A percentile compares a stretch with the other conserved stretches of the same genome.
phyloP scores from a whole-genome alignment of 2,113 vertebrate species.

The Halcyon senegalensis region DNA sequence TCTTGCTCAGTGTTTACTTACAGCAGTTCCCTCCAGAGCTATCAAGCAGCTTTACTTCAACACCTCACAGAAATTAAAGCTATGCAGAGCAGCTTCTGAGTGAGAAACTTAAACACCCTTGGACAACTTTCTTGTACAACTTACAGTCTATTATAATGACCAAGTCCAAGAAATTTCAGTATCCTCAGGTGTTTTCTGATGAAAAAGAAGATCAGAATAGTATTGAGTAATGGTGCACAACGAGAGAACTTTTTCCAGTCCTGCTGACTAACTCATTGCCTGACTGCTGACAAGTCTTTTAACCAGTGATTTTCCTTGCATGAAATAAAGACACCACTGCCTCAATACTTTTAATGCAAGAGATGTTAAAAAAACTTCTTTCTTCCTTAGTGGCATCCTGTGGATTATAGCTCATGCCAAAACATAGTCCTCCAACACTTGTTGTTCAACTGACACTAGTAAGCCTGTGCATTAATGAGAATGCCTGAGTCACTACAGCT shows the following conservation, averaged over 20 bases:
- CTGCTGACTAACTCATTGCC: background rate
- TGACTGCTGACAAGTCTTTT: background rate
- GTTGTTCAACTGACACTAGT: background rate
- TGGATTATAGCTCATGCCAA: background rate
- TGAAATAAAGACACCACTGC: rapidly evolving
- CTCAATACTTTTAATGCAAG: background rate
- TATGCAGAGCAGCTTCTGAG: rapidly evolving
- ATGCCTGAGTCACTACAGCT: background rate
- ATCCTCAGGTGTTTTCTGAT: background rate
- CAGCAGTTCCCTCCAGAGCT: background rate
- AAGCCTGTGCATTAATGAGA: background rate
- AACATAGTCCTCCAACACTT: background rate
- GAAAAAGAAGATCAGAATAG: background rate
- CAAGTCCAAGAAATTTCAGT: background rate
- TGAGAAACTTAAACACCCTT: rapidly evolving
- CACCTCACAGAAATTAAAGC: background rate
- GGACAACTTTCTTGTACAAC: background rate
- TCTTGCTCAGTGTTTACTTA: background rate
- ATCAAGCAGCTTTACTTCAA: background rate
- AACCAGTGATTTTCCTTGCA: background rate
- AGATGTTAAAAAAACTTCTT: background rate
- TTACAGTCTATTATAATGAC: background rate
- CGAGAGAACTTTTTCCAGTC: background rate
- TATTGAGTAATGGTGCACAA: background rate
- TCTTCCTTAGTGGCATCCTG: background rate